A percentile compares a stretch with the other conserved stretches of the same genome.
These are phyloP conservation scores for Drosophila pectinifera DNA, from an alignment of 1,140 invertebrate genomes.

Conservation along the genomic window DNA sequence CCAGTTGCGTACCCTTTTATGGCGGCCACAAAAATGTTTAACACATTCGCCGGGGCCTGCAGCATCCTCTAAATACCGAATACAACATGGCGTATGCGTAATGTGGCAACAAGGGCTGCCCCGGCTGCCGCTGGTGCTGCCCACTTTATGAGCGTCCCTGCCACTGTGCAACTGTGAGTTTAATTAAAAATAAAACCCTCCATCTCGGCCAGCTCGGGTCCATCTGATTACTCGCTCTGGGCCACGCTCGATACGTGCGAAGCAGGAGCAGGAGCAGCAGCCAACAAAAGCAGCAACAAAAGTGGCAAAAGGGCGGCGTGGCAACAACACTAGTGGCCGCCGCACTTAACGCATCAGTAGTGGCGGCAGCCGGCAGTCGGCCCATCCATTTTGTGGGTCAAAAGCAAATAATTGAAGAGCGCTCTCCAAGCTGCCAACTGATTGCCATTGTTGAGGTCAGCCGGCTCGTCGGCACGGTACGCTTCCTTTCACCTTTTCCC, in stretches of 20 bases:
- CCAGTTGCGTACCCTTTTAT: slow-evolving; percentile 63
- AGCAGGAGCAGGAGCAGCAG: not conserved
- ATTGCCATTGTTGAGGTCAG: slow-evolving; percentile 60
- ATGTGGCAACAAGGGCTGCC: slow-evolving; percentile 47
- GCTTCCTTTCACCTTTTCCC: slow-evolving; percentile 31
- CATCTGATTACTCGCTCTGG: slow-evolving; percentile 62
- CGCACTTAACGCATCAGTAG: slow-evolving; percentile 49
- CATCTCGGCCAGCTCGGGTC: slow-evolving; percentile 16
- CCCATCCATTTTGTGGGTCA: slow-evolving; percentile 58
- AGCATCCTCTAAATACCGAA: slow-evolving; percentile 34
- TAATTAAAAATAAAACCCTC: slow-evolving; percentile 79
- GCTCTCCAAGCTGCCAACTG: slow-evolving; percentile 37
- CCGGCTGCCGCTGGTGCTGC: not conserved
- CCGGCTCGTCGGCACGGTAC: not conserved
- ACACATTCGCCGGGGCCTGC: slow-evolving; percentile 64
- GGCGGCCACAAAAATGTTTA: slow-evolving; percentile 74
- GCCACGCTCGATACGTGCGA: slow-evolving; percentile 45
- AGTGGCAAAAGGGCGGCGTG: slow-evolving; percentile 17
- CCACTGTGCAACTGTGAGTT: slow-evolving; percentile 44
- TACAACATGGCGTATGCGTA: slow-evolving; percentile 61
- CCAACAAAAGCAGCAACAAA: not conserved
- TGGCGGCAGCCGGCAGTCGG: slow-evolving; percentile 1
- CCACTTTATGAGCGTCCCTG: slow-evolving; percentile 59
- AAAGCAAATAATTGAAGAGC: slow-evolving; percentile 71
- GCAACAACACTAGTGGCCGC: slow-evolving; percentile 32